Base-by-base conservation (phyloP, 1,140 invertebrate genomes). In the Sycophila sp. region DNA sequence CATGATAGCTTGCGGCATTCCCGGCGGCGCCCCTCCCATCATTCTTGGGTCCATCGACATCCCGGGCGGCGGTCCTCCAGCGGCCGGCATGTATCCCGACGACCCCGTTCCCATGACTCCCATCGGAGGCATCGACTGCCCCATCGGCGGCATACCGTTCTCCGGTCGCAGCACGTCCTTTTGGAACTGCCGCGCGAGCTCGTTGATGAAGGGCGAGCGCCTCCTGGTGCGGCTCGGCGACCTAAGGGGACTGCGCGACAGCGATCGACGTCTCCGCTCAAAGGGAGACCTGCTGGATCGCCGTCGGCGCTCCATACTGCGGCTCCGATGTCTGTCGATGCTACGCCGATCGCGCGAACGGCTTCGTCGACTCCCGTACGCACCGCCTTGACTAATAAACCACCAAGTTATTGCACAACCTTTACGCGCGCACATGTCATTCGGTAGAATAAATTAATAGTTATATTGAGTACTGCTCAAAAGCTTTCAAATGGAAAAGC, bases 141-240 rank as follows among this genome's bases (percentile, higher is more conserved):
- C 26, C 2, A 77, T 65, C 0, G 32, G 24, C 19, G 47, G 15
- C 11, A 26, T 30, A 5, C 8, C 1, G 13, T 42, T 32, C 13
- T 64, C 30, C 8, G 38, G 28, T 26, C 38, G 53, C 5, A 75
- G 8, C 19, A 64, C 47, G 36, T 85, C 81, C 1, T 78, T 76
- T 26, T 76, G 73, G 7, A 86, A 69, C 22, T 84, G 81, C 2
- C 85, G 76, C 0, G 79, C 78, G 17, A 86, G 73, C 68, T 86
- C 83, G 36, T 86, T 83, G 51, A 86, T 81, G 34, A 86, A 86
- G 0, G 85, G 84, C 10, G 85, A 86, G 10, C 84, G 79, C 51
- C 82, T 83, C 15, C 84, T 76, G 24, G 51, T 17, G 0, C 84
- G 83, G 30, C 79, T 80, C 11, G 77, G 64, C 1, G 85, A 84